Evolutionary conservation across 2,888 invertebrate species (phyloP).

Genomic region (Tetheella fluctuosa): DNA sequence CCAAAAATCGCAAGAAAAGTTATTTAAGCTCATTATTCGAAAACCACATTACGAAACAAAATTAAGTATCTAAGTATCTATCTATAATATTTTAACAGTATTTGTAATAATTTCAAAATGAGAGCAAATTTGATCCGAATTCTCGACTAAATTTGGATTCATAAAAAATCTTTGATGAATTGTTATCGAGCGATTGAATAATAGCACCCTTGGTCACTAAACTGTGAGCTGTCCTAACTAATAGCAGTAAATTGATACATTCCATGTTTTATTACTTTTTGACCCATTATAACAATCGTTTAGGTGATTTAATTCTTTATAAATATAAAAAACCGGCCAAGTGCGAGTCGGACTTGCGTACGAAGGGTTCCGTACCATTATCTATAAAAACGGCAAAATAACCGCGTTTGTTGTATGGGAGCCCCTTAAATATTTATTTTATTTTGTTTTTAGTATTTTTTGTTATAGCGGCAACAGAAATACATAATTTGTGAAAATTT

Average conservation of each 20-base stretch:
- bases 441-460: no score
- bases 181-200: neutral
- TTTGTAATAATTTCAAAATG: neutral
- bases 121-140: neutral
- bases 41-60: no score
- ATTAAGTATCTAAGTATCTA: no score
- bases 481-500: no score
- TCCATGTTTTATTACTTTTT: neutral
- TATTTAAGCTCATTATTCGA: no score
- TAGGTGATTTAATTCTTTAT: neutral
- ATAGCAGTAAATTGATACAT: neutral
- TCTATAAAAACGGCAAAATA: no score
- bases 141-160: neutral
- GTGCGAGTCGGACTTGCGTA: neutral
- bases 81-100: no score
- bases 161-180: conserved; percentile 1
- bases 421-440: no score
- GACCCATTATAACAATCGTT: conserved; percentile 3
- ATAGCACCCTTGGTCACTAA: neutral
- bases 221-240: neutral
- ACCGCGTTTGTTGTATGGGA: no score
- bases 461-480: no score
- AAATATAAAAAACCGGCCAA: neutral
- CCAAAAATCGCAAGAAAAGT: no score
- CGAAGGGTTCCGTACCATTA: no score